Evolutionary conservation across 1,140 invertebrate species (phyloP).

Genomic region (Ephestia elutella): DNA sequence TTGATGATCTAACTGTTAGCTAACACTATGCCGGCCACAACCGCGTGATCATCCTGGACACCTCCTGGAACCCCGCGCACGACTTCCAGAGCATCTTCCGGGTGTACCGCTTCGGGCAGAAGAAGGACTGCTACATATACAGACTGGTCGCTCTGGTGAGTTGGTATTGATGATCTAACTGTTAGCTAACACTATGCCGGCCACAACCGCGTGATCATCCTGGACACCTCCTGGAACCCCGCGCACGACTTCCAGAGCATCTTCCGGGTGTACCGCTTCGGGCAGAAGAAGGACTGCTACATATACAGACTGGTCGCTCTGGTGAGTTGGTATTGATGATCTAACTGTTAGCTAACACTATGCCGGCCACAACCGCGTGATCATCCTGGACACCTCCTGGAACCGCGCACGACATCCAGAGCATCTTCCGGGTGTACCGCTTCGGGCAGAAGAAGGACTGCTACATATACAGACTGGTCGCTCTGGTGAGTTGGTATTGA

Average conservation of each 20-base stretch:
- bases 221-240: conserved; percentile 94
- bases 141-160: conserved; percentile 90
- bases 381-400: conserved; percentile 94
- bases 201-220: conserved; percentile 92
- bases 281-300: conserved; percentile 95
- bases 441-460: conserved; percentile 95
- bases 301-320: conserved; percentile 95
- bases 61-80: conserved; percentile 93
- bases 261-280: conserved; percentile 95
- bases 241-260: conserved; percentile 96
- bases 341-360: no score
- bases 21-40: no score
- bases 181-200: no score
- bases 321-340: conserved; percentile 66
- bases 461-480: conserved; percentile 95
- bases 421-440: conserved; percentile 96
- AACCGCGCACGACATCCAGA: conserved; percentile 94
- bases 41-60: conserved; percentile 92
- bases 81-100: conserved; percentile 98
- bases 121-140: conserved; percentile 97
- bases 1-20: neutral
- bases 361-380: conserved; percentile 91
- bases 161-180: neutral
- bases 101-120: conserved; percentile 93
- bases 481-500: conserved; percentile 77